Evolutionary conservation across 2,888 invertebrate species (phyloP).

Genomic region (Platycnemis pennipes): DNA sequence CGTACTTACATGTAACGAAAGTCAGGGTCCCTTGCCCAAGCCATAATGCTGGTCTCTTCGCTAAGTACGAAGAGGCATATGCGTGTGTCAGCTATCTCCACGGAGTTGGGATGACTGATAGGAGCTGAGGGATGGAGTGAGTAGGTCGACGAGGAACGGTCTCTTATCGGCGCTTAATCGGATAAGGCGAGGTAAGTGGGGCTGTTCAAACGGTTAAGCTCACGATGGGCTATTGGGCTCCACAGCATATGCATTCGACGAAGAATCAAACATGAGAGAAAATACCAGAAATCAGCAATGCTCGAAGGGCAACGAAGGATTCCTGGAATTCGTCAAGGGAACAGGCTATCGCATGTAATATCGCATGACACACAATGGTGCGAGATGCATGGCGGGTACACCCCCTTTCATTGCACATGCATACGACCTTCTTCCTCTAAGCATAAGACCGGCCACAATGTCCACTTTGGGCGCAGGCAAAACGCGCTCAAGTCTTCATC

Average conservation of each 20-base stretch:
- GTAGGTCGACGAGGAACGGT: background rate
- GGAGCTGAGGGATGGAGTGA: background rate
- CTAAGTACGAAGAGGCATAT: background rate
- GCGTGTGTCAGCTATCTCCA: background rate
- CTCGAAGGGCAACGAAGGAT: background rate
- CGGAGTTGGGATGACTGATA: background rate
- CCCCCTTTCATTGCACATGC: too few relatives aligned
- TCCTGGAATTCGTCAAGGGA: background rate
- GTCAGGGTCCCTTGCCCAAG: background rate
- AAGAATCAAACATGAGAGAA: background rate
- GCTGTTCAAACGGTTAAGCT: background rate
- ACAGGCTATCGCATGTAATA: background rate
- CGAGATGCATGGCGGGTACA: too few relatives aligned
- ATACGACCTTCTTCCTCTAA: too few relatives aligned
- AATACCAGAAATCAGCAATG: background rate
- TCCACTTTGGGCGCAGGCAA: too few relatives aligned
- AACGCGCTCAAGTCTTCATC: too few relatives aligned
- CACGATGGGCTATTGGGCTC: background rate
- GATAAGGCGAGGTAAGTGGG: background rate
- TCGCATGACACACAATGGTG: background rate
- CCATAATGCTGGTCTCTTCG: background rate
- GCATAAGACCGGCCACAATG: too few relatives aligned
- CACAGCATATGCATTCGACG: background rate
- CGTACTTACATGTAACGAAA: slow-evolving; percentile 12
- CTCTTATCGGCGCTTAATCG: background rate